Evolutionary conservation across 2,888 invertebrate genomes (phyloP).

Genomic region (Psococerastis gibbosa): DNA sequence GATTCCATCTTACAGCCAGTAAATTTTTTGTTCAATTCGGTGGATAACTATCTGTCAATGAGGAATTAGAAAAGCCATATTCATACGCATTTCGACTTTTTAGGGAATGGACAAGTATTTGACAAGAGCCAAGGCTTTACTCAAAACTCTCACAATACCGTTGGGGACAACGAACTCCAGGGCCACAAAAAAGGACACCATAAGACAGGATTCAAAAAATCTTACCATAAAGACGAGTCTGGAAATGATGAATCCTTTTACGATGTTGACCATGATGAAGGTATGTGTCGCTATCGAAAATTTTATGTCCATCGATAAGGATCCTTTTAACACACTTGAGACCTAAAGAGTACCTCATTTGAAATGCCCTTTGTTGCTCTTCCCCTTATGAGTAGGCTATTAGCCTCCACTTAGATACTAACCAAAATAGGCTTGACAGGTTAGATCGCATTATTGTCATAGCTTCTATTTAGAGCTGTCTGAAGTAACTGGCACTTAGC

Average conservation of each 20-base stretch:
- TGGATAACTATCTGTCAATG: too few relatives aligned
- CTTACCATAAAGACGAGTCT: slow-evolving; percentile 47
- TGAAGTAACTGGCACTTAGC: too few relatives aligned
- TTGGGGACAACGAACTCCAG: slow-evolving; percentile 17
- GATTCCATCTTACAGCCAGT: too few relatives aligned
- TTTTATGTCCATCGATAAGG: slow-evolving; percentile 2
- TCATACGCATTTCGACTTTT: not conserved
- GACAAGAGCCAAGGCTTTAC: slow-evolving; percentile 5
- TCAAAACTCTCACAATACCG: slow-evolving; percentile 15
- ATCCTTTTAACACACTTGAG: not conserved
- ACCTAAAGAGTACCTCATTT: not conserved
- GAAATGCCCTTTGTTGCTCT: too few relatives aligned
- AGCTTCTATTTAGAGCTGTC: too few relatives aligned
- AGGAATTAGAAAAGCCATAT: not conserved
- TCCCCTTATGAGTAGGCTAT: too few relatives aligned
- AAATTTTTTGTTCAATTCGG: too few relatives aligned
- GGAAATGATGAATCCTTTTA: slow-evolving; percentile 46
- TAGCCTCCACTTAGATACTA: too few relatives aligned
- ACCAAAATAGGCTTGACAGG: too few relatives aligned
- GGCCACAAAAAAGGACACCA: slow-evolving; percentile 43
- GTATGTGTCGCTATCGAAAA: slow-evolving; percentile 16
- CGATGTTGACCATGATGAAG: slow-evolving; percentile 34
- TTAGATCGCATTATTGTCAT: too few relatives aligned
- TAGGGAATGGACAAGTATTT: slow-evolving; percentile 5
- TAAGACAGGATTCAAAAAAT: slow-evolving; percentile 44